These are phyloP conservation scores for Cyprinodon variegatus DNA, from an alignment of 2,113 vertebrate genomes.

Conservation along the genomic window DNA sequence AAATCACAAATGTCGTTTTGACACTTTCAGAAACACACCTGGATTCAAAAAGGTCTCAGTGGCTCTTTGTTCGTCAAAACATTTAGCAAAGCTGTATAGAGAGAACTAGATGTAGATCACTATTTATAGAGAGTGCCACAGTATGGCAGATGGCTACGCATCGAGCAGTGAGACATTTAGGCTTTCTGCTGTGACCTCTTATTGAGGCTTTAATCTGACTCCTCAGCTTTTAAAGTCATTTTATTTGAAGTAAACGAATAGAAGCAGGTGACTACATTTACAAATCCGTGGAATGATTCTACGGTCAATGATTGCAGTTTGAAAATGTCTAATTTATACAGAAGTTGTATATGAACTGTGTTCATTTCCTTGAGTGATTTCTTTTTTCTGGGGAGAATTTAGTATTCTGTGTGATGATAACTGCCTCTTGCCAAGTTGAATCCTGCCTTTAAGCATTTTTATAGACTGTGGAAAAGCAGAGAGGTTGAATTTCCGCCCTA, in stretches of 20 bases:
- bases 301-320: conserved; percentile 17
- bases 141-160: conserved; percentile 26
- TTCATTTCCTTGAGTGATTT: conserved; percentile 67
- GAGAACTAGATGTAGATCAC: conserved; percentile 16
- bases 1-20: conserved; percentile 35
- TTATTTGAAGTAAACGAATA: conserved; percentile 50
- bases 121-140: conserved; percentile 2
- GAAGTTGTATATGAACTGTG: conserved; percentile 53
- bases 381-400: conserved; percentile 69
- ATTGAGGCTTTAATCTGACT: conserved; percentile 18
- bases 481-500: conserved; percentile 46
- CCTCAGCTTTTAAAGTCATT: conserved; percentile 27
- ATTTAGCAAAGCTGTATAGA: conserved; percentile 25
- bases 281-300: conserved; percentile 26
- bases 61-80: conserved; percentile 22
- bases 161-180: conserved; percentile 26
- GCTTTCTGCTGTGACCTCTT: conserved; percentile 20
- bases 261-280: conserved; percentile 43
- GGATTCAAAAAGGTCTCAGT: conserved; percentile 8
- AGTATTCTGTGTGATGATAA: conserved; percentile 72
- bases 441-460: conserved; percentile 62
- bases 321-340: conserved; percentile 55
- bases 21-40: conserved; percentile 31
- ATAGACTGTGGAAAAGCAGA: conserved; percentile 67
- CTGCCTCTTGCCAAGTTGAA: conserved; percentile 57